Conservation (phyloP, 37 sponge, comb jelly and placozoan genomes). For the Crambe crambe region DNA sequence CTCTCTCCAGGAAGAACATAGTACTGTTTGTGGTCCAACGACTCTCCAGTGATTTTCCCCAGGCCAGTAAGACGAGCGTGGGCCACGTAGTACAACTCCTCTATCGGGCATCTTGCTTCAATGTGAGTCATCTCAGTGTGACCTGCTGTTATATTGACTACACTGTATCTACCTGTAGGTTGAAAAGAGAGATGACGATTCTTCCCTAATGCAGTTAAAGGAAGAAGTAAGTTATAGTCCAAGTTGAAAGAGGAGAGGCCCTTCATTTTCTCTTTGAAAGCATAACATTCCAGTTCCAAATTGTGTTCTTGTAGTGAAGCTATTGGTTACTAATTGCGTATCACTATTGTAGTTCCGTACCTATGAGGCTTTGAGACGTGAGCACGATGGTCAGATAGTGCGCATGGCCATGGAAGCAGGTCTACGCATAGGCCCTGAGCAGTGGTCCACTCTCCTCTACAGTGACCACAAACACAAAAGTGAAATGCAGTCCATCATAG, state of each 20-base stretch:
- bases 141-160: neutral
- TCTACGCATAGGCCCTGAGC: constrained; percentile 92
- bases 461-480: constrained; percentile 85
- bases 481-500: constrained; percentile 98
- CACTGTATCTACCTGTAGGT: constrained; percentile 69
- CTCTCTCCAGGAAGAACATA: constrained; percentile 84
- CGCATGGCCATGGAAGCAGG: constrained; percentile 96
- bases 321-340: neutral
- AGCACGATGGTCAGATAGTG: constrained; percentile 95
- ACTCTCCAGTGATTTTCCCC: constrained; percentile 74
- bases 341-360: constrained; percentile 63
- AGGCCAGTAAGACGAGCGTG: constrained; percentile 93
- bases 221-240: constrained; percentile 91
- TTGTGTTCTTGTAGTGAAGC: no score
- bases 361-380: constrained; percentile 83
- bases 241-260: no score
- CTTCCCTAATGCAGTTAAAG: constrained; percentile 93
- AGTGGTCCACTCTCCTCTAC: constrained; percentile 91
- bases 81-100: constrained; percentile 99
- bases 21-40: constrained; percentile 87
- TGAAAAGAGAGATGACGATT: constrained; percentile 92
- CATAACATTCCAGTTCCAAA: neutral
- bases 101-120: constrained; percentile 96
- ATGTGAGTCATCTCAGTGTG: constrained; percentile 56
- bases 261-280: neutral